Evolutionary conservation across 1,140 invertebrate species (phyloP), one percentile per base, ranked within the genome.

Genomic region (Drosophila navojoa): DNA sequence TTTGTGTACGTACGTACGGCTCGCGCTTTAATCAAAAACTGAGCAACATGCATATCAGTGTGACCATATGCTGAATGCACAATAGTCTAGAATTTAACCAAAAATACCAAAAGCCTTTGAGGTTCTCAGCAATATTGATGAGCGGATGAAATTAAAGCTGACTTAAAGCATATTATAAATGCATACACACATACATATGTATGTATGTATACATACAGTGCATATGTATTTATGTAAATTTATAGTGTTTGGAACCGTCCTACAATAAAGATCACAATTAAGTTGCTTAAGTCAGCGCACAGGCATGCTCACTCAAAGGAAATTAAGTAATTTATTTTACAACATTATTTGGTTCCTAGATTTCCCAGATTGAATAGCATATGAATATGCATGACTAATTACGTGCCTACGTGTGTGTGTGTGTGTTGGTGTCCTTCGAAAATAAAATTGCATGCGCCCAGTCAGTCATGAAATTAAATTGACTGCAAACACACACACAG

Each of bases 391-490:
- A 76, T 77, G 71, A 59, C 71, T 72, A 40, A 27, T 35, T 53
- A 68, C 49, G 61, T 60, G 19, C 38, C 29, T 25, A 38, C 55
- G 16, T 35, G 10, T 45, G 10, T 53, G 54, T 45, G 25, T 70
- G 60, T 60, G 50, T 74, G 61, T 73, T 4, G 27, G 77, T 86
- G 82, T 86, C 82, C 84, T 89, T 86, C 84, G 77, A 82, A 81
- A 82, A 82, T 87, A 82, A 86, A 87, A 86, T 86, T 86, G 81
- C 82, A 86, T 89, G 82, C 72, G 82, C 84, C 87, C 85, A 91
- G 81, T 91, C 90, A 91, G 79, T 91, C 85, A 90, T 91, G 90
- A 91, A 91, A 91, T 91, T 91, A 91, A 91, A 91, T 91, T 91
- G 90, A 91, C 90, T 91, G 90, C 90, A 91, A 91, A 91, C 91